Conservation (phyloP, 2,888 invertebrate genomes). For the Balanococcus diminutus region DNA sequence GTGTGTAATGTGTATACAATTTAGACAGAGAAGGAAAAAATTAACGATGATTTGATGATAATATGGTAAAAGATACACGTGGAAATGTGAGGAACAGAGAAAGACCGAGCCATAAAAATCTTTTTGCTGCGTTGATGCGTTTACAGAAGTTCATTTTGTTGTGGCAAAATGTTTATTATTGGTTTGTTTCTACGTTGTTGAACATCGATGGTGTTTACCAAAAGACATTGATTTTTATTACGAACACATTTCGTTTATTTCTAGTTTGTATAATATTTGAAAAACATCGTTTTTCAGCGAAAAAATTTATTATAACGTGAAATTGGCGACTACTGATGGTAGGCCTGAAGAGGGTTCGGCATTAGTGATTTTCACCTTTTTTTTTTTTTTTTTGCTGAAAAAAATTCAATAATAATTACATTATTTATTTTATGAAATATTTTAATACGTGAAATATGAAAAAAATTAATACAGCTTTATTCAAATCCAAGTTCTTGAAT, state of each 20-base stretch:
- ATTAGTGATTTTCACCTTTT: background rate
- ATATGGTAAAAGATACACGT: background rate
- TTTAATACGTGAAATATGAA: background rate
- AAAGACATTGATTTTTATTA: constrained; percentile 13
- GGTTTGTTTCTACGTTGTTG: constrained; percentile 7
- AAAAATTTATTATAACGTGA: background rate
- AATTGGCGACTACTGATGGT: background rate
- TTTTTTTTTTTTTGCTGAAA: background rate
- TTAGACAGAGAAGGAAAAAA: background rate
- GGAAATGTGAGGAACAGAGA: background rate
- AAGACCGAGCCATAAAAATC: background rate
- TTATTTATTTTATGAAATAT: too few relatives aligned
- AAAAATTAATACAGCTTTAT: background rate
- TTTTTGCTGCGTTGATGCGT: constrained; percentile 2
- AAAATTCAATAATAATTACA: too few relatives aligned
- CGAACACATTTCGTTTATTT: background rate
- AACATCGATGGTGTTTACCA: background rate
- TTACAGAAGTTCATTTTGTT: background rate
- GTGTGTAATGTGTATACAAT: too few relatives aligned
- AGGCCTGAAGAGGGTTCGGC: background rate
- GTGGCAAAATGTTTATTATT: constrained; percentile 25
- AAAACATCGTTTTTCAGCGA: background rate
- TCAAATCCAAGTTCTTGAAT: too few relatives aligned
- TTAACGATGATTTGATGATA: background rate
- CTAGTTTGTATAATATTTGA: background rate